These are phyloP conservation scores for Diadumene lineata DNA, from an alignment of 92 coral and sea anemone species.

Conservation along the genomic window DNA sequence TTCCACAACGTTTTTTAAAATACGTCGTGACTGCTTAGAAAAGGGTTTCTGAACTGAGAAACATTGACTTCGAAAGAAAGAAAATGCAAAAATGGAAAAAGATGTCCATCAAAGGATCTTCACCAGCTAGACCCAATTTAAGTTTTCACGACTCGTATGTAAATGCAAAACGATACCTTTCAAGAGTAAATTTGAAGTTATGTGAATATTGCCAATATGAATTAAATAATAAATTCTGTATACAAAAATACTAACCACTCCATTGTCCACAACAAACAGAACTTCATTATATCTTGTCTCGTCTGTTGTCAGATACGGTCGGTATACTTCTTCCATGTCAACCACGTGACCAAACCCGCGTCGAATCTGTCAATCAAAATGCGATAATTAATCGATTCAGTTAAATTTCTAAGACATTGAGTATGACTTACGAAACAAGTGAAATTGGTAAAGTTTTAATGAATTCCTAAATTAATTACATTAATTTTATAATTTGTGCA, in stretches of 20 bases:
- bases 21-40: too few relatives aligned
- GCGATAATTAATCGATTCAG: not conserved
- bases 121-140: too few relatives aligned
- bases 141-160: too few relatives aligned
- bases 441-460: not conserved
- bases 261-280: slow-evolving; percentile 27
- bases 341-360: slow-evolving; percentile 42
- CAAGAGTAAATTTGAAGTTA: not conserved
- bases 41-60: too few relatives aligned
- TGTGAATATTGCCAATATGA: not conserved
- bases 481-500: too few relatives aligned
- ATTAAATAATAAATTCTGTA: too few relatives aligned
- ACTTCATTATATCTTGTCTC: slow-evolving; percentile 50
- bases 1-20: too few relatives aligned
- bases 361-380: slow-evolving; percentile 24
- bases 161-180: not conserved
- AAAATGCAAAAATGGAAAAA: too few relatives aligned
- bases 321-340: slow-evolving; percentile 36
- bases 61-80: too few relatives aligned
- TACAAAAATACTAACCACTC: slow-evolving; percentile 26
- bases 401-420: not conserved
- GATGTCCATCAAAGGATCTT: too few relatives aligned
- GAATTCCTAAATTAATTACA: too few relatives aligned
- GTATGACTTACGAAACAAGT: too few relatives aligned
- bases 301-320: slow-evolving; percentile 41